Percentiles rank a stretch among this genome's conserved stretches.
These are phyloP conservation scores for Stegana nigrithorax DNA, from an alignment of 2,888 invertebrate genomes.

Conservation along the genomic window DNA sequence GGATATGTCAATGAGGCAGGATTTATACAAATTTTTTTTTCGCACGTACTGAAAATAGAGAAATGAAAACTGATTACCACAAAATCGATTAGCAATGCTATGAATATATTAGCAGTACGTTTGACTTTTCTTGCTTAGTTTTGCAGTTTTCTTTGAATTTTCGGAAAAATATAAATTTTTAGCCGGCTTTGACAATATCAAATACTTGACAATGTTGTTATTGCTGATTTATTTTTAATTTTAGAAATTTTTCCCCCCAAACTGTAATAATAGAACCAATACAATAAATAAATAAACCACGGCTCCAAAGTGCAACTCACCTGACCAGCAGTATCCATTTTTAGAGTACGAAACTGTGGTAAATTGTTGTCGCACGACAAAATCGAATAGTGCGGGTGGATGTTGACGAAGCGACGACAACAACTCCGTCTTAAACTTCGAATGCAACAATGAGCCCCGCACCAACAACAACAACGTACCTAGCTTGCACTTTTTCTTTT, in stretches of 20 bases:
- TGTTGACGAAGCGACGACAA: background rate
- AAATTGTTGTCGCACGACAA: background rate
- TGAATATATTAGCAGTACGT: too few species aligned
- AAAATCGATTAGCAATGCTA: too few species aligned
- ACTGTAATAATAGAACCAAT: too few species aligned
- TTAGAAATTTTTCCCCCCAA: too few species aligned
- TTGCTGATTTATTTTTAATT: too few species aligned
- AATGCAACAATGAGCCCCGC: background rate
- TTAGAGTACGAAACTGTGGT: background rate
- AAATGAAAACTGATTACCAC: background rate
- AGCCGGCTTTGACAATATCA: too few species aligned
- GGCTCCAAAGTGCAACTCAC: conserved; percentile 37
- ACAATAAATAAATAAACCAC: too few species aligned
- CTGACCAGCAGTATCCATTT: conserved; percentile 44
- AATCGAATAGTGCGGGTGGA: conserved; percentile 9
- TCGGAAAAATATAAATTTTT: too few species aligned
- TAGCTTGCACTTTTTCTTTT: background rate
- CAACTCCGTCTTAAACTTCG: too few species aligned
- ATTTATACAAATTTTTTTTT: conserved; percentile 41
- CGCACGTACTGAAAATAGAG: conserved; percentile 46
- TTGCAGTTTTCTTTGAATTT: too few species aligned
- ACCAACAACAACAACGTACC: background rate
- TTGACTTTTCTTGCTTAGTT: too few species aligned
- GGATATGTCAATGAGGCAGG: conserved; percentile 37
- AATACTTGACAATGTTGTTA: too few species aligned